A percentile compares a stretch with the other conserved stretches of the same genome.
phyloP scores from a whole-genome alignment of 2,797 vertebrate species.

The Micromesistius poutassou region DNA sequence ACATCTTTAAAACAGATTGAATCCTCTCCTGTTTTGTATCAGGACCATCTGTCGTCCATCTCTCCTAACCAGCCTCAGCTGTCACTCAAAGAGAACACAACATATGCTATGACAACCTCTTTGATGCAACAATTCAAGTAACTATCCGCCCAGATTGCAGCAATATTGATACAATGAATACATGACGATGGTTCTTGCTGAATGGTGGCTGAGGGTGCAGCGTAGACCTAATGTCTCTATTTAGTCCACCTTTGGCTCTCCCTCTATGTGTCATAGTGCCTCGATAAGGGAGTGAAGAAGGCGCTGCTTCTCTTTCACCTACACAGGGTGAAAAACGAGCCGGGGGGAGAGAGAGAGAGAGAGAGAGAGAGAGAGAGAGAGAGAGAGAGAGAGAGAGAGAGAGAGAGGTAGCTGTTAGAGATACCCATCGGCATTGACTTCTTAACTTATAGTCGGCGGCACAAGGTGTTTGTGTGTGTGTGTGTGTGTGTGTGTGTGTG shows the following conservation, averaged over 20 bases:
- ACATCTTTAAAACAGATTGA: not conserved
- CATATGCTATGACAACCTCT: not conserved
- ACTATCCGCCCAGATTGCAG: not conserved
- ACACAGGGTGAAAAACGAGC: conserved; percentile 31
- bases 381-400: conserved; percentile 5
- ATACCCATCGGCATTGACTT: not conserved
- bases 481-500: conserved; percentile 4
- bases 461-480: not conserved
- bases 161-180: not conserved
- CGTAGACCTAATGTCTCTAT: not conserved
- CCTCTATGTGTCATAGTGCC: conserved; percentile 22
- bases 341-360: conserved; percentile 15
- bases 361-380: not conserved
- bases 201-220: not conserved
- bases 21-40: not conserved
- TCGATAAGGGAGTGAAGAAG: conserved; percentile 34
- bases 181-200: not conserved
- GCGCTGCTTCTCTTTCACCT: conserved; percentile 29
- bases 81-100: not conserved
- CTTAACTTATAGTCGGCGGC: conserved; percentile 2
- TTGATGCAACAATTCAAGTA: not conserved
- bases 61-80: not conserved
- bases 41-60: not conserved
- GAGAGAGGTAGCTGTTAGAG: not conserved
- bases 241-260: conserved; percentile 19